Conservation (phyloP, 1,140 invertebrate species). For the Heliothis subflexa region DNA sequence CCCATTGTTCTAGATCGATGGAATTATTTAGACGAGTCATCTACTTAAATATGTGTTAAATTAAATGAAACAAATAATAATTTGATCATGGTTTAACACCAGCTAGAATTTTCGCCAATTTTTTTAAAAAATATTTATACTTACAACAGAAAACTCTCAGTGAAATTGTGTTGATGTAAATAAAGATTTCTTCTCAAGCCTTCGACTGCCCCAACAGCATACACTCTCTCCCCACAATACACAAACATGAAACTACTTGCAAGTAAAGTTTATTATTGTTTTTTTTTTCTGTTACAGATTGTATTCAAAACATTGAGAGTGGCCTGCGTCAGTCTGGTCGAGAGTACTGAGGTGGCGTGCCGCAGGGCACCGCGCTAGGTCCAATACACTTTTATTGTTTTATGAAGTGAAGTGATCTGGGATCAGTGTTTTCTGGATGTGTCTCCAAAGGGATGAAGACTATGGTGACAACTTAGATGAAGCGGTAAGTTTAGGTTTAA, state of each 20-base stretch:
- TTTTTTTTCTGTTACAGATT: constrained; percentile 85
- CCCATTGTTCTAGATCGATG: not conserved
- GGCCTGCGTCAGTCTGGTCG: constrained; percentile 69
- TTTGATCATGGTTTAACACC: not conserved
- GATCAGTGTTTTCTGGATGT: constrained; percentile 77
- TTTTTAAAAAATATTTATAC: too few species aligned
- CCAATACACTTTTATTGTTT: constrained; percentile 52
- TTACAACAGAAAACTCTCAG: not conserved
- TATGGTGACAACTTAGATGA: constrained; percentile 75
- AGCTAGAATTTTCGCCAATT: too few species aligned
- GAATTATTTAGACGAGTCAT: constrained; percentile 8
- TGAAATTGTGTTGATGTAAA: not conserved
- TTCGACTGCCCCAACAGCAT: constrained; percentile 49
- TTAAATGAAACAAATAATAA: not conserved
- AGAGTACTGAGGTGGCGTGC: constrained; percentile 69
- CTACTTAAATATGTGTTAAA: not conserved
- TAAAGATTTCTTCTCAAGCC: constrained; percentile 48
- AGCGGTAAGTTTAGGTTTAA: constrained; percentile 63
- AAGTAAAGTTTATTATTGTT: constrained; percentile 83
- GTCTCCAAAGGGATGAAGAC: constrained; percentile 78
- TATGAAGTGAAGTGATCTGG: constrained; percentile 59
- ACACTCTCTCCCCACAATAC: constrained; percentile 14
- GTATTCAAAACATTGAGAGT: constrained; percentile 82
- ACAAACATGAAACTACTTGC: constrained; percentile 56
- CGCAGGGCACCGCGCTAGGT: constrained; percentile 64